Percentiles rank a stretch among this genome's conserved stretches.
These are phyloP conservation scores for Drosophila sechellia DNA, from an alignment of 1,140 invertebrate species.

Conservation along the genomic window DNA sequence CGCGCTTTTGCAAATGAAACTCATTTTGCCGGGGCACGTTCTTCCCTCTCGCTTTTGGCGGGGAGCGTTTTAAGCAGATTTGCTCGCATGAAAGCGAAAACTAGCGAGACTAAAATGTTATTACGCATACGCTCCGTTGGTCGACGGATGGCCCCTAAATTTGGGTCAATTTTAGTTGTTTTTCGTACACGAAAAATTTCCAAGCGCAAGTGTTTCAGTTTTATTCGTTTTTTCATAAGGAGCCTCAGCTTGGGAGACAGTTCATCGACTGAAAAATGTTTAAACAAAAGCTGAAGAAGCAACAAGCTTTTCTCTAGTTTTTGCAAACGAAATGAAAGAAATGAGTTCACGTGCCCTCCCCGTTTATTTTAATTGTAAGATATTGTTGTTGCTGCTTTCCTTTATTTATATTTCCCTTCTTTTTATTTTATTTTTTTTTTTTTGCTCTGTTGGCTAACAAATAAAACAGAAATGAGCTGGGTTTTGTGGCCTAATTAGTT, in stretches of 20 bases:
- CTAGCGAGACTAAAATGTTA: constrained; percentile 79
- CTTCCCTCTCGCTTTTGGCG: constrained; percentile 39
- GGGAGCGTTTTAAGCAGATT: constrained; percentile 60
- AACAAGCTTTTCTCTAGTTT: constrained; percentile 41
- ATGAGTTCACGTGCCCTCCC: constrained; percentile 71
- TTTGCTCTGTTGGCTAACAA: constrained; percentile 75
- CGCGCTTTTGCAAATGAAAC: constrained; percentile 78
- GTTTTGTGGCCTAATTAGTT: constrained; percentile 83
- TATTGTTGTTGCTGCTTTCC: constrained; percentile 46
- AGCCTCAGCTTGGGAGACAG: constrained; percentile 21
- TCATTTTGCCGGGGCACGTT: constrained; percentile 81
- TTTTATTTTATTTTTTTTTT: constrained; percentile 35
- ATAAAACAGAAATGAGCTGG: constrained; percentile 81
- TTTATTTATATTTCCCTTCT: constrained; percentile 49
- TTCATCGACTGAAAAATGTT: constrained; percentile 66
- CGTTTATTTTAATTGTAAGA: constrained; percentile 71
- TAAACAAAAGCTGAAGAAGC: constrained; percentile 58
- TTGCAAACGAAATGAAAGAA: constrained; percentile 63
- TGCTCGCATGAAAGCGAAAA: constrained; percentile 78
- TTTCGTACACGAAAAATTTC: constrained; percentile 4
- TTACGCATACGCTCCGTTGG: constrained; percentile 75
- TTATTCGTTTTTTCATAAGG: constrained; percentile 4
- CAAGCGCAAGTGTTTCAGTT: constrained; percentile 42
- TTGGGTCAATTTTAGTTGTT: constrained; percentile 66
- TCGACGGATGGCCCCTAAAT: constrained; percentile 48